phyloP scores from a whole-genome alignment of 2,888 invertebrate genomes.

The Drosophila cognata region DNA sequence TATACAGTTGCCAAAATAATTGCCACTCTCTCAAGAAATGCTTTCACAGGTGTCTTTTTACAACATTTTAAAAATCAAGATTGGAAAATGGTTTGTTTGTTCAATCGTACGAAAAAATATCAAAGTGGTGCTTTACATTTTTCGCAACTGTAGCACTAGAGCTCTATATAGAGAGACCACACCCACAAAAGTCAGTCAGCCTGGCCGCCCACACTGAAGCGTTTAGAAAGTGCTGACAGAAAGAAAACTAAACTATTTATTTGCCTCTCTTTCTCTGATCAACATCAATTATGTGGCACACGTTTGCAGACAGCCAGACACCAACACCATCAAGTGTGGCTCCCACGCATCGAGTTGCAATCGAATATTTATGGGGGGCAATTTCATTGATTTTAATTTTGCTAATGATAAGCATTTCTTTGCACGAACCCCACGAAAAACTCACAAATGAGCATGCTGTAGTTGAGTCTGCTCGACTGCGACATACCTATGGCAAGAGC shows the following conservation, averaged over 20 bases:
- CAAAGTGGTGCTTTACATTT: background rate
- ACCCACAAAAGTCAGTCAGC: slow-evolving; percentile 30
- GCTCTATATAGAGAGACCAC: slow-evolving; percentile 33
- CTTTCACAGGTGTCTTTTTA: background rate
- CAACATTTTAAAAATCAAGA: background rate
- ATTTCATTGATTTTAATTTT: slow-evolving; percentile 79
- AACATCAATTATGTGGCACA: slow-evolving; percentile 75
- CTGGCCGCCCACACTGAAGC: slow-evolving; percentile 33
- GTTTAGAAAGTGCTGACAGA: slow-evolving; percentile 68
- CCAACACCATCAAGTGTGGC: slow-evolving; percentile 16
- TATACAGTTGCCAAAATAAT: background rate
- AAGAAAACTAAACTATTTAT: slow-evolving; percentile 70
- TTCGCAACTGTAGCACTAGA: background rate
- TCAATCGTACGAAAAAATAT: too few species aligned
- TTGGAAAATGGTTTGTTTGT: background rate
- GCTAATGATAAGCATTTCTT: slow-evolving; percentile 77
- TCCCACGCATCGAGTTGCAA: slow-evolving; percentile 67
- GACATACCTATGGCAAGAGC: background rate
- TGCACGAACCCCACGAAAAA: slow-evolving; percentile 49
- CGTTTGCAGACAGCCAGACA: slow-evolving; percentile 59
- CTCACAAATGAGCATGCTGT: background rate
- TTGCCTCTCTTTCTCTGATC: slow-evolving; percentile 36
- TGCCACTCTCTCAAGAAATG: background rate
- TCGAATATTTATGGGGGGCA: slow-evolving; percentile 76
- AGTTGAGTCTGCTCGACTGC: background rate